phyloP scores from a whole-genome alignment of 2,797 vertebrate species.

The Leptoclinus maculatus region DNA sequence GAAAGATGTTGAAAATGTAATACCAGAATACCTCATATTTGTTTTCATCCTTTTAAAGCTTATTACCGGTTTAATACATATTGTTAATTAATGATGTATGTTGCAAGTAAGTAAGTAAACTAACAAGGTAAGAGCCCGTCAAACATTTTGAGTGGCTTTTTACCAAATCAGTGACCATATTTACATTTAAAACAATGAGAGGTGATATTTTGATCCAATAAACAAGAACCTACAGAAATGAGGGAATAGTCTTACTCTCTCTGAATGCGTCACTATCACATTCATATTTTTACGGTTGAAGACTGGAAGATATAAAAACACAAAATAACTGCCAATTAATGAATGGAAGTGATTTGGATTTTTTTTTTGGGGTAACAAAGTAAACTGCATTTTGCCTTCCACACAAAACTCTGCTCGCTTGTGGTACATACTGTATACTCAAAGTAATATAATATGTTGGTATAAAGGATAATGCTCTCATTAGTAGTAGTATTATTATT shows the following conservation, averaged over 20 bases:
- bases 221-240: background rate
- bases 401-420: conserved; percentile 74
- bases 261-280: conserved; percentile 1
- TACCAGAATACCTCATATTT: conserved; percentile 76
- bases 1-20: conserved; percentile 53
- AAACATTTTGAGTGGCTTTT: conserved; percentile 3
- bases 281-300: background rate
- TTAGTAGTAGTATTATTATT: conserved; percentile 44
- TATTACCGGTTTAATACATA: conserved; percentile 37
- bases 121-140: conserved; percentile 37
- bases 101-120: conserved; percentile 31
- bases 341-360: conserved; percentile 6
- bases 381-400: conserved; percentile 50
- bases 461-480: conserved; percentile 69
- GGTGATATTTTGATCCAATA: conserved; percentile 25
- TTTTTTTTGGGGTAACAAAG: background rate
- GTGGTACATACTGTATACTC: conserved; percentile 82
- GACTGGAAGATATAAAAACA: conserved; percentile 5
- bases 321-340: background rate
- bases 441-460: conserved; percentile 80
- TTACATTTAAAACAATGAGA: conserved; percentile 9
- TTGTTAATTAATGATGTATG: conserved; percentile 33
- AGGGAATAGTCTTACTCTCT: conserved; percentile 8
- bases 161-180: conserved; percentile 19
- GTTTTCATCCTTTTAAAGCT: conserved; percentile 46